Evolutionary conservation across 1,140 invertebrate genomes (phyloP).

Genomic region (Drosophila miranda): DNA sequence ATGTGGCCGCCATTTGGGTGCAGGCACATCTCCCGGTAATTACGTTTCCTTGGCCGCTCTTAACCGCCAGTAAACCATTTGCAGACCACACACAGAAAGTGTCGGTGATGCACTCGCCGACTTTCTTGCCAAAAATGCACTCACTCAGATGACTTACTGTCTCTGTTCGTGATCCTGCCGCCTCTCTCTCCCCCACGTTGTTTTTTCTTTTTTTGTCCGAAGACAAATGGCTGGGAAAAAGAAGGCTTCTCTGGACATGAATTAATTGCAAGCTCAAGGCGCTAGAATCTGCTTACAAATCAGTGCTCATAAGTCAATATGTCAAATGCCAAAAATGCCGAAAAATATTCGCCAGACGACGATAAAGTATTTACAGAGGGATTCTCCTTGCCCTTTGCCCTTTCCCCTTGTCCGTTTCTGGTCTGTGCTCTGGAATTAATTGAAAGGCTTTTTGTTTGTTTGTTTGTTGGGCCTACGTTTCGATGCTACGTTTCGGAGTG

Average conservation of each 20-base stretch:
- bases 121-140: constrained; percentile 70
- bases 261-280: constrained; percentile 71
- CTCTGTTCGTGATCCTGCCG: too few relatives aligned
- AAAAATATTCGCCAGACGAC: constrained; percentile 54
- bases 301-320: constrained; percentile 78
- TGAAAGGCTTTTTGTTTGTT: constrained; percentile 69
- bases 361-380: constrained; percentile 75
- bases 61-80: constrained; percentile 57
- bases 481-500: constrained; percentile 50
- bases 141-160: constrained; percentile 64
- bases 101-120: constrained; percentile 60
- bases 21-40: constrained; percentile 40
- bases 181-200: background rate
- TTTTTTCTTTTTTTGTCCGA: background rate
- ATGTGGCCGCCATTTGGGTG: constrained; percentile 8
- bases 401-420: background rate
- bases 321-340: constrained; percentile 71
- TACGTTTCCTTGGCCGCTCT: constrained; percentile 66
- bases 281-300: constrained; percentile 77
- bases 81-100: constrained; percentile 48
- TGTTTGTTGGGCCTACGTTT: constrained; percentile 37
- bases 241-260: constrained; percentile 56
- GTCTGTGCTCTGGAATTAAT: constrained; percentile 72
- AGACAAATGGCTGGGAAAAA: constrained; percentile 45
- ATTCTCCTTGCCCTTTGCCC: background rate